Evolutionary conservation across 2,888 invertebrate genomes (phyloP).

Genomic region (Mystacides longicornis): DNA sequence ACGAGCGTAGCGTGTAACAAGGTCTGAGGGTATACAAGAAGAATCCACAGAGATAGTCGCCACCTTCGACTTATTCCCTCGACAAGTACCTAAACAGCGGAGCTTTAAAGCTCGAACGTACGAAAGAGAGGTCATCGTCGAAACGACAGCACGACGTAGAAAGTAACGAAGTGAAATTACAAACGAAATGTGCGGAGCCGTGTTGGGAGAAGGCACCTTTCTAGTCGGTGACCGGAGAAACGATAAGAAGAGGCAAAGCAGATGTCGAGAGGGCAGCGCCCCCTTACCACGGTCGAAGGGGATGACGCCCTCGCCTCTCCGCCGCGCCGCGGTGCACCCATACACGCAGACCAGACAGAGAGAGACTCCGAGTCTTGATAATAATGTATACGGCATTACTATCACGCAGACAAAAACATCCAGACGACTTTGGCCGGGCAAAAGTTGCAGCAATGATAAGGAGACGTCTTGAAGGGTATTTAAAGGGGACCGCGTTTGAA

Average conservation of each 20-base stretch:
- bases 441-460: not conserved
- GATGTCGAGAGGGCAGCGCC: slow-evolving; percentile 12
- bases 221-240: not conserved
- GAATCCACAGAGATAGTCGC: no score
- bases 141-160: not conserved
- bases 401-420: not conserved
- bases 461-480: not conserved
- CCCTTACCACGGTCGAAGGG: slow-evolving; percentile 7
- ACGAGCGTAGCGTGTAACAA: not conserved
- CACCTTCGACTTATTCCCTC: not conserved
- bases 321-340: not conserved
- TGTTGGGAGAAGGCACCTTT: not conserved
- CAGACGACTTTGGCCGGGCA: not conserved
- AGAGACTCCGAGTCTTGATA: no score
- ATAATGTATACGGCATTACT: no score
- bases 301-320: slow-evolving; percentile 11
- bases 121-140: not conserved
- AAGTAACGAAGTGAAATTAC: not conserved
- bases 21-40: not conserved
- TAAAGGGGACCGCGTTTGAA: no score
- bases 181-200: not conserved
- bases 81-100: not conserved
- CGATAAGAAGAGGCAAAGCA: slow-evolving; percentile 2
- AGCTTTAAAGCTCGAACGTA: slow-evolving; percentile 2
- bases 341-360: no score